Evolutionary conservation across 2,113 vertebrate genomes (phyloP), one percentile per base, ranked within the genome.

Genomic region (Bubo scandiacus): DNA sequence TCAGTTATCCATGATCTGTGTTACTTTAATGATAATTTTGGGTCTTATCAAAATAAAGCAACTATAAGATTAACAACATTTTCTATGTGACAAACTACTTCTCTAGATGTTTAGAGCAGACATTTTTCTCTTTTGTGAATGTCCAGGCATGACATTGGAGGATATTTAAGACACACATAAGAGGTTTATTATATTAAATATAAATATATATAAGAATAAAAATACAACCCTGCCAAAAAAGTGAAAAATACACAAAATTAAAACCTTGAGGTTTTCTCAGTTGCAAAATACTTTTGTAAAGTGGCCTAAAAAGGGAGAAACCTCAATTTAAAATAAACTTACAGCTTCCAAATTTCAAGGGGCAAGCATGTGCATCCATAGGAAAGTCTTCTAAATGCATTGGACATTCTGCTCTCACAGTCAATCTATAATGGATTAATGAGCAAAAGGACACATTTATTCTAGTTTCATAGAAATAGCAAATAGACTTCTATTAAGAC

Each of bases 351-450:
- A 99, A 99, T 97, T 99, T 99, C 92, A 99, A 98, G 38, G 99
- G 99, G 86, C 99, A 99, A 79, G 99, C 99, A 36, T 99, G 99
- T 81, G 99, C 99, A 65, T 99, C 99, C 99, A 99, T 99, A 3
- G 99, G 99, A 95, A 99, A 99, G 94, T 99, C 99, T 98, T 99
- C 99, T 90, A 99, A 98, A 88, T 99, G 99, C 99, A 99, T 99
- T 70, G 99, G 99, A 74, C 99, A 99, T 95, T 99, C 99, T 17
- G 99, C 99, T 86, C 99, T 99, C 97, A 99, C 99, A 26, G 99
- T 99, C 97, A 99, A 97, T 97, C 99, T 99, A 98, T 25, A 98
- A 97, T 59, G 92, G 30, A 97, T 95, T 92, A 96, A 92, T 74
- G 93, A 96, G 91, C 66, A 95, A 97, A 97, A 89, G 96, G 62